Evolutionary conservation across 2,888 invertebrate species (phyloP), one percentile per base, ranked within the genome.

Genomic region (Ormyrus thymus): DNA sequence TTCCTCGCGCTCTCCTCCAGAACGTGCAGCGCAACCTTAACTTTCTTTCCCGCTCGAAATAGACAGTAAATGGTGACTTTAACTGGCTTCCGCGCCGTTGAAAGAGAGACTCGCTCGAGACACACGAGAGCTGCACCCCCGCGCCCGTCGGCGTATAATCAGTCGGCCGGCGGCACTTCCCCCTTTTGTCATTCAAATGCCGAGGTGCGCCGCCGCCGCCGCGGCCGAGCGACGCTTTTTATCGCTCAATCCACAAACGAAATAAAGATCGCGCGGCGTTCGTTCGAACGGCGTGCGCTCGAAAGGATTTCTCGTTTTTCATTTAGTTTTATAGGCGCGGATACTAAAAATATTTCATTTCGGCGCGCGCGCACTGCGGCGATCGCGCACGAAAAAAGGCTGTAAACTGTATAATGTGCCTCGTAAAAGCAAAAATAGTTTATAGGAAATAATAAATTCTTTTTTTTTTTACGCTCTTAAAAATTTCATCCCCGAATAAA

Each of bases 161-260:
- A 79, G 29, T 62, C 51, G 55, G 50, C 55, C 53, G 48, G 13
- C 58, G 29, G 45, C 48, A 13, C 70, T 74, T 53, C 45, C 29
- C 29, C 29, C 71, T 64, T 80, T 76, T 76, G 72, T 76, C 76
- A 76, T 80, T 80, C 68, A 76, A 73, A 76, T 80, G 65, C 50
- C 61, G 46, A 11, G 61, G 56, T 29, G 29, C 29, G 29, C 29
- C 29, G 29, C 29, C 29, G 29, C 29, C 29, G 29, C 29, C 29
- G 29, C 29, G 29, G 29, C 29, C 29, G 29, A 29, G 29, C 29
- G 29, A 2, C 65, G 58, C n/a, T 46, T 72, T 70, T 77, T 78
- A 78, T 73, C 61, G 59, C 77, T 55, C 53, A 13, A 62, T 76
- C 53, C 69, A 50, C 65, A 51, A 48, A 61, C 53, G 59, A 71